A percentile compares a stretch with the other conserved stretches of the same genome.
Evolutionary conservation across 2,797 vertebrate species (phyloP).

Genomic region (Eulemur albifrons): DNA sequence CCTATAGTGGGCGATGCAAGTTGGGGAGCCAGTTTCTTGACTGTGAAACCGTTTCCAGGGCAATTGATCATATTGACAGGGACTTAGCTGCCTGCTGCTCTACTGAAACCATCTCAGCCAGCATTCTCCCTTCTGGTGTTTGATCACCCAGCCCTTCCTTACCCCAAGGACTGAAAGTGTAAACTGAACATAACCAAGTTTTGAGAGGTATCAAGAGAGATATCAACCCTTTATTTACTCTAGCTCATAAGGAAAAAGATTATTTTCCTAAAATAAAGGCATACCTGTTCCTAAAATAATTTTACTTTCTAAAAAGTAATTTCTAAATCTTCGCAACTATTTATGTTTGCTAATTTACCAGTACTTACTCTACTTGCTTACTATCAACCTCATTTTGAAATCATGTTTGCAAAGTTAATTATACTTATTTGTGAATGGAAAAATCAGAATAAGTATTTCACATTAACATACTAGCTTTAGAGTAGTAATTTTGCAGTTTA

Average conservation of each 20-base stretch:
- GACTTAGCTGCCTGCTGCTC: neutral
- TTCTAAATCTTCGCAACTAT: neutral
- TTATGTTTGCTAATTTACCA: slow-evolving; percentile 39
- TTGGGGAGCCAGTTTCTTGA: neutral
- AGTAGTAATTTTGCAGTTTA: slow-evolving; percentile 41
- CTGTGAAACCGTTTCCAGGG: neutral
- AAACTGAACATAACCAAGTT: neutral
- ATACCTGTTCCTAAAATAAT: neutral
- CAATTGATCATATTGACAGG: neutral
- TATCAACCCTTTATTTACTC: neutral
- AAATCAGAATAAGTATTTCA: slow-evolving; percentile 21
- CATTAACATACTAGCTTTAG: slow-evolving; percentile 34
- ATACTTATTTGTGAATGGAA: slow-evolving; percentile 19
- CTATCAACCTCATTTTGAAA: neutral
- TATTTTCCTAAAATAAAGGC: slow-evolving; percentile 12
- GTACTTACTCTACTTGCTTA: slow-evolving; percentile 6
- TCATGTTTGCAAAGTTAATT: slow-evolving; percentile 51
- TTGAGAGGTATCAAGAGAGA: neutral
- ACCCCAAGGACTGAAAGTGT: neutral
- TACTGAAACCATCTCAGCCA: neutral
- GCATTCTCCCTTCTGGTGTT: neutral
- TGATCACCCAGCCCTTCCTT: neutral
- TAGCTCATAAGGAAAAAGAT: neutral
- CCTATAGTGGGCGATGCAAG: neutral
- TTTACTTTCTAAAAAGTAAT: neutral